Percentiles rank a stretch among this genome's conserved stretches.
Conservation (phyloP, 1,140 invertebrate genomes). For the Dreissena polymorpha region DNA sequence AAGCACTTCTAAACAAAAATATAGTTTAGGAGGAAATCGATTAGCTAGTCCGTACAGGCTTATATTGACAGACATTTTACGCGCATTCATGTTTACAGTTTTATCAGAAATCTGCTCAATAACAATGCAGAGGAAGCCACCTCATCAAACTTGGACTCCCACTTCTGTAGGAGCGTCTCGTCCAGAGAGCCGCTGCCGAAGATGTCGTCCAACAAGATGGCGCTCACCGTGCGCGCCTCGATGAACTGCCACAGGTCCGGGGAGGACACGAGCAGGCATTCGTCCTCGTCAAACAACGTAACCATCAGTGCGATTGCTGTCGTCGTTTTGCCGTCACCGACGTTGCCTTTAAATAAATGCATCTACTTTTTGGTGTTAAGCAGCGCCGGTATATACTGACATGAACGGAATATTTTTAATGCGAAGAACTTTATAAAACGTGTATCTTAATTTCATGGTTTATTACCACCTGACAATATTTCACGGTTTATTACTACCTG, state of each 20-base stretch:
- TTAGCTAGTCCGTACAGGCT: neutral
- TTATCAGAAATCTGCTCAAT: neutral
- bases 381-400: neutral
- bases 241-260: constrained; percentile 49
- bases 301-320: constrained; percentile 46
- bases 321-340: constrained; percentile 49
- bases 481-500: neutral
- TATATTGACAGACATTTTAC: neutral
- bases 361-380: neutral
- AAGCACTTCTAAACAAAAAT: no score
- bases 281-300: constrained; percentile 48
- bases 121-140: neutral
- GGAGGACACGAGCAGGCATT: constrained; percentile 39
- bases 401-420: neutral
- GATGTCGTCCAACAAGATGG: constrained; percentile 46
- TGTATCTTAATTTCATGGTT: neutral
- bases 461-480: neutral
- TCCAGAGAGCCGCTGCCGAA: constrained; percentile 50
- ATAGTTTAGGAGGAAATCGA: no score
- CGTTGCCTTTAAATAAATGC: constrained; percentile 28
- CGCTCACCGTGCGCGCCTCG: constrained; percentile 37
- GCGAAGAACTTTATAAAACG: neutral
- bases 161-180: constrained; percentile 21
- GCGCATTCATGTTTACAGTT: neutral
- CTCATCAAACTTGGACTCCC: constrained; percentile 50